Percentiles rank a stretch among this genome's conserved stretches.
phyloP scores from a whole-genome alignment of 2,797 vertebrate genomes.

The Arrhamphus sclerolepis region DNA sequence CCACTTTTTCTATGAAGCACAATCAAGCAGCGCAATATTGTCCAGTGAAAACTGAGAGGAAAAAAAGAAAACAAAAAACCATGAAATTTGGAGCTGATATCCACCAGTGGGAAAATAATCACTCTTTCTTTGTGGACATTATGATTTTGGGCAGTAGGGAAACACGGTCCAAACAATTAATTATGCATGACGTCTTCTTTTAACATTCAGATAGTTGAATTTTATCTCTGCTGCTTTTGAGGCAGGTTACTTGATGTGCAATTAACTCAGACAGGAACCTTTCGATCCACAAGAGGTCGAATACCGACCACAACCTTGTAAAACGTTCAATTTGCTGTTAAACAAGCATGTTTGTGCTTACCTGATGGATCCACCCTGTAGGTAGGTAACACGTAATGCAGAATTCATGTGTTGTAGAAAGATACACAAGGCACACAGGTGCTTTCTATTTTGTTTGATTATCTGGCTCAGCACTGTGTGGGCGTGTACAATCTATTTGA shows the following conservation, averaged over 20 bases:
- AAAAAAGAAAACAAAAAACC: background rate
- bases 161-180: background rate
- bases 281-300: slow-evolving; percentile 8
- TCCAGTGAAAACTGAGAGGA: background rate
- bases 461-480: background rate
- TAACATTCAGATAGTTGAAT: no score
- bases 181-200: background rate
- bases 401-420: no score
- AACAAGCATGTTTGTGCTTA: background rate
- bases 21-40: slow-evolving; percentile 6
- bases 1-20: slow-evolving; percentile 26
- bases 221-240: slow-evolving; percentile 31
- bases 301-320: slow-evolving; percentile 2
- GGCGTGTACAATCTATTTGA: background rate
- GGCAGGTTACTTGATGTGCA: slow-evolving; percentile 15
- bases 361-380: slow-evolving; percentile 6
- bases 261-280: slow-evolving; percentile 31
- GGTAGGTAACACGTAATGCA: background rate
- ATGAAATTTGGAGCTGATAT: slow-evolving; percentile 6
- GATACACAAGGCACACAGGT: no score
- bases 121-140: background rate
- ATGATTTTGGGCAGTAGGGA: background rate
- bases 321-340: slow-evolving; percentile 7
- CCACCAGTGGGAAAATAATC: background rate
- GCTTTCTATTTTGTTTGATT: slow-evolving; percentile 5